These are phyloP conservation scores for Laodelphax striatellus DNA, from an alignment of 1,140 invertebrate species.

Conservation along the genomic window DNA sequence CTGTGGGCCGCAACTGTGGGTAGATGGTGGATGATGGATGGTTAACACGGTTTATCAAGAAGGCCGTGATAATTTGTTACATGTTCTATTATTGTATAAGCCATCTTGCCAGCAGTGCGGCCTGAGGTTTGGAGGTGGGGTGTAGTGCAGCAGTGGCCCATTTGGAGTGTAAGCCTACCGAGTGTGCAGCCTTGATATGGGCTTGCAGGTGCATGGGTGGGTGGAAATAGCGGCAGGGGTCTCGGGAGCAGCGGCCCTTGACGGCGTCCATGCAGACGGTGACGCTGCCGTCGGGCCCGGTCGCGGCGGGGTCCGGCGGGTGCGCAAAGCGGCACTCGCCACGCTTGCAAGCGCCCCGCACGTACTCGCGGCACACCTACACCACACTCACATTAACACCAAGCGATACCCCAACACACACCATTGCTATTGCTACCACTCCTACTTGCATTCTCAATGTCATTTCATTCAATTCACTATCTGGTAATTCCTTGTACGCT, in stretches of 20 bases:
- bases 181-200: constrained; percentile 94
- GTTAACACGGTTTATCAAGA: too few relatives aligned
- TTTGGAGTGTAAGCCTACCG: constrained; percentile 87
- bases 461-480: too few relatives aligned
- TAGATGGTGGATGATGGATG: too few relatives aligned
- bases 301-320: constrained; percentile 79
- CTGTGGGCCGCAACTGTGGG: too few relatives aligned
- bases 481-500: too few relatives aligned
- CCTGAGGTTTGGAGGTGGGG: too few relatives aligned
- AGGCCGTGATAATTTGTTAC: too few relatives aligned
- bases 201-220: constrained; percentile 96
- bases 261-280: constrained; percentile 98
- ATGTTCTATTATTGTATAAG: too few relatives aligned
- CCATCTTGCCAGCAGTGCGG: too few relatives aligned
- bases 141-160: constrained; percentile 66
- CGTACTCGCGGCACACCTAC: constrained; percentile 97
- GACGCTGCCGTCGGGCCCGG: constrained; percentile 87
- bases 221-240: constrained; percentile 95
- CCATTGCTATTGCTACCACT: neutral
- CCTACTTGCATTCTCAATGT: too few relatives aligned
- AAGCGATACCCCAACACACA: neutral
- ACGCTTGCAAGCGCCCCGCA: constrained; percentile 93
- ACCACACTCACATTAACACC: constrained; percentile 7
- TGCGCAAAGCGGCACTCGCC: constrained; percentile 96
- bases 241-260: constrained; percentile 91